These are phyloP conservation scores for Phaonia tiefii DNA, from an alignment of 2,888 invertebrate species.

Conservation along the genomic window DNA sequence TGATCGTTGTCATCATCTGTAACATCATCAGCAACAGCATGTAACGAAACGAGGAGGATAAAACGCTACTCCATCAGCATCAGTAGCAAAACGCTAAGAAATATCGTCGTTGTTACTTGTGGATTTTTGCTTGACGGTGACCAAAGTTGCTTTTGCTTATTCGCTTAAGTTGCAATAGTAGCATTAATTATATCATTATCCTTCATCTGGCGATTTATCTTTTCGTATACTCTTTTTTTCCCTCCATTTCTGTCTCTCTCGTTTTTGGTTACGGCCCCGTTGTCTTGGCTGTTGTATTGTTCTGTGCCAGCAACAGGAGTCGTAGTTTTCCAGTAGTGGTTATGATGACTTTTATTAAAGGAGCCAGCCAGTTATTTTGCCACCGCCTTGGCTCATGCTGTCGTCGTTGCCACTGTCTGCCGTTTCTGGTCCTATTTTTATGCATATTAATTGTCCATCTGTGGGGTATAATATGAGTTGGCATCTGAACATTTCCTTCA, in stretches of 20 bases:
- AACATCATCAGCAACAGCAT: conserved; percentile 66
- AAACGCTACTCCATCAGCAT: conserved; percentile 24
- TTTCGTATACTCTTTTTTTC: conserved; percentile 43
- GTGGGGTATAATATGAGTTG: conserved; percentile 56
- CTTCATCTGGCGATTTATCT: conserved; percentile 78
- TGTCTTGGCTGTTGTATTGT: conserved; percentile 29
- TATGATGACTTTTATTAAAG: conserved; percentile 52
- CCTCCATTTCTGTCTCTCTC: not conserved
- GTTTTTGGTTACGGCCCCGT: not conserved
- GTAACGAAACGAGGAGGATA: conserved; percentile 37
- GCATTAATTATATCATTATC: conserved; percentile 79
- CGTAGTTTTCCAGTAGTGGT: conserved; percentile 40
- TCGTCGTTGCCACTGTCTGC: not conserved
- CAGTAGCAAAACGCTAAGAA: not conserved
- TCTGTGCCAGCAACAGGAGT: conserved; percentile 31
- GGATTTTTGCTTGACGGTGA: not conserved
- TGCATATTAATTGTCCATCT: conserved; percentile 51
- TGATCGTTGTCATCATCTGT: conserved; percentile 68
- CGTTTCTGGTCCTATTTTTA: conserved; percentile 37
- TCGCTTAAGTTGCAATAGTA: conserved; percentile 67
- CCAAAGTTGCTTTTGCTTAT: conserved; percentile 47
- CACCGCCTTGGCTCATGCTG: not conserved
- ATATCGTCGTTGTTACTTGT: not conserved
- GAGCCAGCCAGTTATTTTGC: not conserved
- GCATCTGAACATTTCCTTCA: conserved; percentile 37